Evolutionary conservation across 2,888 invertebrate genomes (phyloP), one percentile per base, ranked within the genome.

Genomic region (Heteropelma amictum): DNA sequence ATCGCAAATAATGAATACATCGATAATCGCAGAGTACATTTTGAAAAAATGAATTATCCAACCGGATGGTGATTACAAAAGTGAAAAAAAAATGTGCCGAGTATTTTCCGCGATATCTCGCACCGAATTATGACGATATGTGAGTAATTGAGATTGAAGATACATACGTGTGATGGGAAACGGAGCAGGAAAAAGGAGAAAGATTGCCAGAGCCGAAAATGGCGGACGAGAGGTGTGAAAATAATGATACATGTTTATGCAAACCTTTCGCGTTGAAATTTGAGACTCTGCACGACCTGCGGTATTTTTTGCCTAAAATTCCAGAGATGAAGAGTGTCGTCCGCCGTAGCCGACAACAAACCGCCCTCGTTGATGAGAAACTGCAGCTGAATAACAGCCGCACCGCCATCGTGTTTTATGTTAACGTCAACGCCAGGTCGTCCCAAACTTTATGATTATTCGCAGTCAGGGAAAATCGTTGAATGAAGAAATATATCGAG

Each of bases 361-460:
- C 97, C 97, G 68, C 99, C 99, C 91, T 99, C 99, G 91, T 99
- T 99, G 87, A 98, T 92, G 83, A 99, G 93, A 91, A 99, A 99
- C 89, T 95, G 94, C 83, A 97, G 93, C 90, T 98, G 97, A 81
- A 96, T 92, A 76, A 99, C 97, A 58, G 96, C 95, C 80, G 93
- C 92, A 77, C 92, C 91, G 63, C 90, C 89, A 86, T 96, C 96
- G 91, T 99, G 99, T 76, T 95, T 94, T 74, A 97, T 94, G 90
- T 97, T 96, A 73, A 96, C 95, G 90, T 99, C 99, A 76, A 99
- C 99, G 30, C 99, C 99, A 0, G 99, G 98, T 73, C 97, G 94
- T 63, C 99, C 99, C 87, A 99, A 92, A 91, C 98, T 38, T 49
- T 64, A 3, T 58, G 40, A 58, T 65, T 19, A 17, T 73, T 23